phyloP scores from a whole-genome alignment of 1,140 invertebrate species.

The Diorhabda carinulata region DNA sequence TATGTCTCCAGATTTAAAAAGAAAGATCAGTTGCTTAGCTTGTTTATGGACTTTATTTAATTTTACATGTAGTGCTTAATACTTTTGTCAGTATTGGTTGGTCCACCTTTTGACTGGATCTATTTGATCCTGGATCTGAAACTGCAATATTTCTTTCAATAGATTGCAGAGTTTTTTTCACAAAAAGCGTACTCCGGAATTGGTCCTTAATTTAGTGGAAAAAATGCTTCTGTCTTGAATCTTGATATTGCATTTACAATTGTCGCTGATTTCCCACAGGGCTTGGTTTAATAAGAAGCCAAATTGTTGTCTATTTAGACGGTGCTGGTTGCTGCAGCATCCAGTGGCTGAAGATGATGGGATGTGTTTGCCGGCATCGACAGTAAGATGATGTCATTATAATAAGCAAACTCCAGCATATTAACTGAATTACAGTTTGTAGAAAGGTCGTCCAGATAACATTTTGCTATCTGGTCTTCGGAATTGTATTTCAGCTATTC shows the following conservation, averaged over 20 bases:
- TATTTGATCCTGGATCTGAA: neutral
- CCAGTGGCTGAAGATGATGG: conserved; percentile 42
- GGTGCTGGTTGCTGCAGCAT: neutral
- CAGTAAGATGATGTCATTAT: conserved; percentile 41
- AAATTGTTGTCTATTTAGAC: neutral
- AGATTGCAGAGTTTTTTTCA: neutral
- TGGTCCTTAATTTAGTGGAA: too few species aligned
- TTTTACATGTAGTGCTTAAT: neutral
- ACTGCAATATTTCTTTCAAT: neutral
- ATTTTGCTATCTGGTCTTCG: conserved; percentile 19
- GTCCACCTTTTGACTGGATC: too few species aligned
- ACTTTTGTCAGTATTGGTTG: neutral
- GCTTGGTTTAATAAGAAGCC: too few species aligned
- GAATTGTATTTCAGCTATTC: conserved; percentile 21
- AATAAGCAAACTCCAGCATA: conserved; percentile 35
- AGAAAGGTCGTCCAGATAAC: conserved; percentile 31
- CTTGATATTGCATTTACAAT: too few species aligned
- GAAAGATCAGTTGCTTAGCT: too few species aligned
- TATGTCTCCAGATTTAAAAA: too few species aligned
- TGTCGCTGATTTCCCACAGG: too few species aligned
- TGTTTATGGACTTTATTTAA: too few species aligned
- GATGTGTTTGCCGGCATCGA: conserved; percentile 40
- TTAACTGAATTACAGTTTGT: conserved; percentile 28
- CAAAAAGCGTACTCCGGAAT: neutral
- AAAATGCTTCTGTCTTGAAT: too few species aligned